Evolutionary conservation across 2,888 invertebrate genomes (phyloP), one percentile per base, ranked within the genome.

Genomic region (Melieria crassipennis): DNA sequence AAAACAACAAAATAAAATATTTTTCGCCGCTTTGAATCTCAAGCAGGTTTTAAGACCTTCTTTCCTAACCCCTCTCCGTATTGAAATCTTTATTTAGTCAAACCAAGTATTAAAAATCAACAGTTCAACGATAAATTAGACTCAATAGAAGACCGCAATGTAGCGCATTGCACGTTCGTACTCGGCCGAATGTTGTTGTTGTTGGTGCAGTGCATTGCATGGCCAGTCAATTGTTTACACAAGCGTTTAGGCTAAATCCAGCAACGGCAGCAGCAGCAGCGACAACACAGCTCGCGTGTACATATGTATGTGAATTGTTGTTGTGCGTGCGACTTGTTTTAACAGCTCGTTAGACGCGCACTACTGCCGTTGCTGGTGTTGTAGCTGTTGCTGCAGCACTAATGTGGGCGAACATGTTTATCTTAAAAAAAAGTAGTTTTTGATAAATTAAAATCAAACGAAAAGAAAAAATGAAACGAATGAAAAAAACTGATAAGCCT

Each of bases 361-460:
- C 69, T 72, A 65, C 65, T 71, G 73, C 70, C 75, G 69, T 75
- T 68, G 76, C 60, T 71, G 66, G 71, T 69, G 69, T 65, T 71
- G 75, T 64, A 64, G 52, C 67, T 69, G 60, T 65, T 63, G 68
- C 48, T 65, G 63, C 71, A 67, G 72, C 73, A 61, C 75, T 76
- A 77, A 80, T 79, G 82, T 82, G 81, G 83, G 82, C 82, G 82
- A 82, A 80, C 83, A 78, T 80, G 83, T 82, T 82, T 69, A 62
- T 61, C 65, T 68, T 64, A 52, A 52, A 57, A 60, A 68, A 62
- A 61, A 45, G 52, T 62, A 11, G 52, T 52, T 52, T 52, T 52
- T 7, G 52, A 69, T 58, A 43, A 13, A 42, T 30, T 30, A 2
- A 30, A 10, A 10, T 60, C 11, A 42, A 43, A 6, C 9, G 43